Conservation (phyloP, 2,888 invertebrate genomes). For the Cosmia trapezina region DNA sequence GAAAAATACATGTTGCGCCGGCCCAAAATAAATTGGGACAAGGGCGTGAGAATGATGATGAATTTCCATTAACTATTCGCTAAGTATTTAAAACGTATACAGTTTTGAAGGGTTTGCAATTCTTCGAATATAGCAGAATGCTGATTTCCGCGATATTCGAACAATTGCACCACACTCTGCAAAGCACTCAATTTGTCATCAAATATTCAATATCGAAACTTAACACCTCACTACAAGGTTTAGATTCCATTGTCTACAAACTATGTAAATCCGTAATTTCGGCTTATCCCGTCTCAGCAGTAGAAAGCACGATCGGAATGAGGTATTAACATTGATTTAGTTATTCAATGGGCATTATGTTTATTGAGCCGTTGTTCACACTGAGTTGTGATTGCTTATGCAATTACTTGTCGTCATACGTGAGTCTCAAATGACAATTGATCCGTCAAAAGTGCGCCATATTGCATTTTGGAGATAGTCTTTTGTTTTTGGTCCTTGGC, state of each 20-base stretch:
- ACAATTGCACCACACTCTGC: constrained; percentile 31
- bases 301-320: constrained; percentile 76
- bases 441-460: constrained; percentile 34
- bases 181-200: constrained; percentile 33
- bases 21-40: not conserved
- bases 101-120: too few relatives aligned
- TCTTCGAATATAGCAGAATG: too few relatives aligned
- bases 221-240: constrained; percentile 62
- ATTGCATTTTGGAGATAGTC: constrained; percentile 13
- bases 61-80: not conserved
- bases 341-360: constrained; percentile 74
- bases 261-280: constrained; percentile 73
- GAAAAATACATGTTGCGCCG: not conserved
- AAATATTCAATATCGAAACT: constrained; percentile 50
- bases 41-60: not conserved
- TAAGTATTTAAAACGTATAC: not conserved
- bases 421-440: constrained; percentile 38
- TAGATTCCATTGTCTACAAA: constrained; percentile 63
- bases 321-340: constrained; percentile 71
- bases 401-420: constrained; percentile 52
- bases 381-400: constrained; percentile 46
- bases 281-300: constrained; percentile 77
- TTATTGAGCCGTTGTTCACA: constrained; percentile 73
- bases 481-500: not conserved
- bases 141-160: not conserved